Conservation (phyloP, 2,888 invertebrate species). For the Pammene fasciana region DNA sequence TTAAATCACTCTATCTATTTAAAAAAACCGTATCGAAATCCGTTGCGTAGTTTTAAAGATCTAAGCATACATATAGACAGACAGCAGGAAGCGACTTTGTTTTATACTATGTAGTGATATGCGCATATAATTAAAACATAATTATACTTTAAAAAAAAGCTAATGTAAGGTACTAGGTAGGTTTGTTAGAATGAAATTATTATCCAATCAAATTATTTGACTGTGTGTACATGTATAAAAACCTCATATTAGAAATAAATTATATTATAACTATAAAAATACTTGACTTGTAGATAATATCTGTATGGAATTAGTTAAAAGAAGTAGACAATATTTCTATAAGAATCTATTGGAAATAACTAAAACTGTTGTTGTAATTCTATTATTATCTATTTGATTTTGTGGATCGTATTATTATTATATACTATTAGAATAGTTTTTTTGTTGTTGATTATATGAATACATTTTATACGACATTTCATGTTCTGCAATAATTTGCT, state of each 20-base stretch:
- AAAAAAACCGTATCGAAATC: no score
- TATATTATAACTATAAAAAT: slow-evolving; percentile 6
- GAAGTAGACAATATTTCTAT: slow-evolving; percentile 76
- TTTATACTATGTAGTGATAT: no score
- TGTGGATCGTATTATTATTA: slow-evolving; percentile 52
- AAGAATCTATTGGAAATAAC: slow-evolving; percentile 57
- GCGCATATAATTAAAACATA: no score
- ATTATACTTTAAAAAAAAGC: no score
- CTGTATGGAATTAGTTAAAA: slow-evolving; percentile 44
- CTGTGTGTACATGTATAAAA: slow-evolving; percentile 11
- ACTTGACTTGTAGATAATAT: slow-evolving; percentile 39
- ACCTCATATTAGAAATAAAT: slow-evolving; percentile 11
- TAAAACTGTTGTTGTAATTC: slow-evolving; percentile 38
- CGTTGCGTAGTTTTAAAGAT: no score
- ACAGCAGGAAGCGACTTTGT: no score
- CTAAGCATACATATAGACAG: no score
- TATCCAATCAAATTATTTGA: slow-evolving; percentile 17
- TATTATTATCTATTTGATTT: slow-evolving; percentile 46
- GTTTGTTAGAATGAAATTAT: background rate
- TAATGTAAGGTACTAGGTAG: background rate
- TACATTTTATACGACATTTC: slow-evolving; percentile 78
- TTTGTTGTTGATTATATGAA: slow-evolving; percentile 59
- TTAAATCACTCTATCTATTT: no score
- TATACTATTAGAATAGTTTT: slow-evolving; percentile 61
- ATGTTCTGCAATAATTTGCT: slow-evolving; percentile 75